These are phyloP conservation scores for Isoperla grammatica DNA, from an alignment of 2,888 invertebrate genomes.

Conservation along the genomic window DNA sequence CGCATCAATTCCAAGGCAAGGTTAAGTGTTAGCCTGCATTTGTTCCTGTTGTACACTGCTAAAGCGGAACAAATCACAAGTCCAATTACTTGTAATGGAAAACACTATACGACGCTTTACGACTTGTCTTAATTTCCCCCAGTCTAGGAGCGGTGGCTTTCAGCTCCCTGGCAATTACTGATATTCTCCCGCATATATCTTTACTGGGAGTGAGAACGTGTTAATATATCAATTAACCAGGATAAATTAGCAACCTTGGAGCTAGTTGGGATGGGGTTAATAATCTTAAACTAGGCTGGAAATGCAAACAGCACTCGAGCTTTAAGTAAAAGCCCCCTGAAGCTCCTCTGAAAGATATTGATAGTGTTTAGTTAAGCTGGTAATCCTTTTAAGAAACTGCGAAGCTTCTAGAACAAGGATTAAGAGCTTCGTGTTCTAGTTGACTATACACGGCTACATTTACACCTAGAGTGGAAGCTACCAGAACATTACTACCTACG, in stretches of 20 bases:
- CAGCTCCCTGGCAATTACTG: conserved; percentile 18
- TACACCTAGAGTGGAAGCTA: too few species aligned
- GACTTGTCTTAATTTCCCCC: conserved; percentile 1
- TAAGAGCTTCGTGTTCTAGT: conserved; percentile 14
- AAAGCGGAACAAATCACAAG: neutral
- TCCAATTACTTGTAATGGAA: neutral
- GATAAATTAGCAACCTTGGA: conserved; percentile 23
- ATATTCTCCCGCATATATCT: conserved; percentile 15
- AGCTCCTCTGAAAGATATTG: conserved; percentile 21
- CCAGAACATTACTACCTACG: too few species aligned
- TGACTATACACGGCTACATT: neutral
- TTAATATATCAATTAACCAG: conserved; percentile 29
- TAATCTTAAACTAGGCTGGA: conserved; percentile 22
- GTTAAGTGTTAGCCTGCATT: too few species aligned
- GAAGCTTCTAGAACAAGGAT: conserved; percentile 13
- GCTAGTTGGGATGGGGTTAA: conserved; percentile 18
- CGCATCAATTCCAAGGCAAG: too few species aligned
- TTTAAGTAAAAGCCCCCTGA: conserved; percentile 21
- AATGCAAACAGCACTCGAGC: conserved; percentile 21
- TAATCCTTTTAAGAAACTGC: conserved; percentile 26
- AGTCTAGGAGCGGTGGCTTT: neutral
- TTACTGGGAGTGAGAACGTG: conserved; percentile 24
- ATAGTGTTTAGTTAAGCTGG: conserved; percentile 24
- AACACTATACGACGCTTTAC: conserved; percentile 4
- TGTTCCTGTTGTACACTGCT: too few species aligned